Conservation (phyloP, 2,113 vertebrate species). For the Dolichallabes microphthalmus region DNA sequence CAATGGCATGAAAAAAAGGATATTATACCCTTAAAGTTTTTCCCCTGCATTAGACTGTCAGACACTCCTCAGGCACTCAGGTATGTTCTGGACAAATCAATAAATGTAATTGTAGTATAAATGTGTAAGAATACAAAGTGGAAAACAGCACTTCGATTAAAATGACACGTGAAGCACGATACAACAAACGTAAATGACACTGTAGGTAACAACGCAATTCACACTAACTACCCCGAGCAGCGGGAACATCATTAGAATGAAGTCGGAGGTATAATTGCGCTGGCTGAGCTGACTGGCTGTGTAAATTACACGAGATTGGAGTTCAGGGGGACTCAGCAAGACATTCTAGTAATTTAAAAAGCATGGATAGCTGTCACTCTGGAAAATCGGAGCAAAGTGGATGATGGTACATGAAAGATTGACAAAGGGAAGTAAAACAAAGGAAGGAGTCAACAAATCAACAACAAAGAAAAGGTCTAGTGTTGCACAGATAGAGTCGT, state of each 20-base stretch:
- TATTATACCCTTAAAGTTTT: neutral
- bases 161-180: neutral
- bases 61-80: neutral
- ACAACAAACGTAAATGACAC: neutral
- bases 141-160: neutral
- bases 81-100: neutral
- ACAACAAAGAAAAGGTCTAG: neutral
- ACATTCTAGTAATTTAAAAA: constrained; percentile 11
- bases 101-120: neutral
- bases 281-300: constrained; percentile 21
- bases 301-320: constrained; percentile 26
- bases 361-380: neutral
- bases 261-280: constrained; percentile 1
- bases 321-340: neutral
- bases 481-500: neutral
- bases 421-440: neutral
- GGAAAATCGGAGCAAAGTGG: neutral
- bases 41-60: neutral
- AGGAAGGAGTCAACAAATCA: neutral
- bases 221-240: constrained; percentile 7
- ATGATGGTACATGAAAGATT: neutral
- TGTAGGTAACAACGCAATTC: neutral
- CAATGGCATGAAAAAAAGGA: neutral
- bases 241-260: constrained; percentile 14
- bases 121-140: neutral